A percentile compares a stretch with the other conserved stretches of the same genome.
Conservation (phyloP, 2,797 vertebrate species). For the Atherinosoma microstoma region DNA sequence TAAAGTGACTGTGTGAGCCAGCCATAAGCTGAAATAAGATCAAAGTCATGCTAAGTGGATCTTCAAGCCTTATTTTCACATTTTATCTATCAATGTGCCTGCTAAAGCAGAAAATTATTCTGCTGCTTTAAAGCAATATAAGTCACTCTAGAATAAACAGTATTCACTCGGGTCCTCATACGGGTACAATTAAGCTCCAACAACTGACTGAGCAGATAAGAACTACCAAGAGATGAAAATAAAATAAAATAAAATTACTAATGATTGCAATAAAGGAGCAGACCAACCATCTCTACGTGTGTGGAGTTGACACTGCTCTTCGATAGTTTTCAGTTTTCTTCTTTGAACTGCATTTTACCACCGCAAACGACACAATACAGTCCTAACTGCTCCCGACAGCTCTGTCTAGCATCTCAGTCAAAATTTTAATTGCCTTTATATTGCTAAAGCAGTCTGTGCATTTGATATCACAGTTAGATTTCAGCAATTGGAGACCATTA, state of each 20-base stretch:
- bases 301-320: conserved; percentile 32
- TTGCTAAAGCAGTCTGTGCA: background rate
- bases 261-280: conserved; percentile 49
- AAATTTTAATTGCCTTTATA: background rate
- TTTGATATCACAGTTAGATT: too few species aligned
- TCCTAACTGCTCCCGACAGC: conserved; percentile 33
- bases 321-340: conserved; percentile 31
- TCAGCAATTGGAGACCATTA: background rate
- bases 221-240: conserved; percentile 55
- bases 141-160: conserved; percentile 79
- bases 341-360: conserved; percentile 32
- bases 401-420: conserved; percentile 27
- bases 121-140: conserved; percentile 79
- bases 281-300: conserved; percentile 25
- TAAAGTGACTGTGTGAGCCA: conserved; percentile 73
- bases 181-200: conserved; percentile 69
- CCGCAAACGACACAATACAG: conserved; percentile 26
- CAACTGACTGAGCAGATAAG: conserved; percentile 73
- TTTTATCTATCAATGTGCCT: conserved; percentile 81
- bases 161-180: conserved; percentile 53
- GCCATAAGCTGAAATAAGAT: conserved; percentile 83
- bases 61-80: conserved; percentile 80
- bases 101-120: conserved; percentile 80
- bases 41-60: conserved; percentile 86
- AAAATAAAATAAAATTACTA: conserved; percentile 49